Evolutionary conservation across 1,140 invertebrate species (phyloP), one percentile per base, ranked within the genome.

Genomic region (Drosophila burlai): DNA sequence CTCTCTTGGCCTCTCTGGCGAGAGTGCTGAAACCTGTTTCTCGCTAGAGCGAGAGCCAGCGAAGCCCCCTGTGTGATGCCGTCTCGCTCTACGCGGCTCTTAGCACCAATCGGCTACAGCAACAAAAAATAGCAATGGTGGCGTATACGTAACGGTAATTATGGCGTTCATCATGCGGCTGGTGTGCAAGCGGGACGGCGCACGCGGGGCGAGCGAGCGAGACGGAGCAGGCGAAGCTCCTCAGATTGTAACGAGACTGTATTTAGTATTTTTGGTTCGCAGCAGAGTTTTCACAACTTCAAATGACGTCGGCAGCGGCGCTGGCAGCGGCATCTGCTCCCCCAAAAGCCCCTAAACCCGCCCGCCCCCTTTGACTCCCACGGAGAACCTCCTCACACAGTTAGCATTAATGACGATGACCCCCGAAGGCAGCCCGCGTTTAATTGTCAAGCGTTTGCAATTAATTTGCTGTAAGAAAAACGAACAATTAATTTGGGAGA

Each of bases 141-240:
- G 91, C 81, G 85, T 83, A 83, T 87, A 89, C 83, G 82, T 90
- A 91, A 92, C 84, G 87, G 91, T 92, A 92, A 92, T 92, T 92
- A 92, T 92, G 91, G 91, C 91, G 91, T 87, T 91, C 91, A 87
- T 92, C 91, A 92, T 74, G 54, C 68, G 67, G 21, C 67, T 66
- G 58, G 65, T 65, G 82, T 67, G 49, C 58, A 29, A 83, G 64
- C 65, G 69, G 71, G 81, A 83, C 10, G 66, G 78, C 74, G 43
- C 26, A 8, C n/a, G 24, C n/a, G 21, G 31, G 21, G 66, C 26
- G 59, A 29, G 61, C 43, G 45, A 83, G 59, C 57, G 63, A 59
- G 57, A 66, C 15, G 50, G 26, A 67, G 63, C 76, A 52, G 47
- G 77, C 82, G 58, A 76, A 68, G 79, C 86, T 85, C 73, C 83